Conservation (phyloP, 2,888 invertebrate genomes). For the Yponomeuta malinellus region DNA sequence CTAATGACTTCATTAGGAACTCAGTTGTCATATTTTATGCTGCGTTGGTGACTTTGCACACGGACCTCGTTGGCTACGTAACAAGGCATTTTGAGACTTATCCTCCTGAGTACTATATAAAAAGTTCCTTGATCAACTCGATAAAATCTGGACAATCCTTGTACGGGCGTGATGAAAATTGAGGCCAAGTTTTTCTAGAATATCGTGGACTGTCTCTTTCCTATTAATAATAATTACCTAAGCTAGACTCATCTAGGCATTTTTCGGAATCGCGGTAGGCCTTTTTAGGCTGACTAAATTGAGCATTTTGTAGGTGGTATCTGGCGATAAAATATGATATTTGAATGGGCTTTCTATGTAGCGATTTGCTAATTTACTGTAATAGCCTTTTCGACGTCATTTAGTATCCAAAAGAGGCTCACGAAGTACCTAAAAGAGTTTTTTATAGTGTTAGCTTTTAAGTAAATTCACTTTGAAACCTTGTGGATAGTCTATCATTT, state of each 20-base stretch:
- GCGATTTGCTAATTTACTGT: not conserved
- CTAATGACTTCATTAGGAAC: slow-evolving; percentile 47
- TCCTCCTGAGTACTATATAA: slow-evolving; percentile 17
- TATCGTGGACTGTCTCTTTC: slow-evolving; percentile 10
- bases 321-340: too few relatives aligned
- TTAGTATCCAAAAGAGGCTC: too few relatives aligned
- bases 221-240: slow-evolving; percentile 2
- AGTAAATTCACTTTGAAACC: too few relatives aligned
- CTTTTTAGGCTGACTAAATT: not conserved
- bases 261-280: not conserved
- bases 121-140: slow-evolving; percentile 18
- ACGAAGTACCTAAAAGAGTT: too few relatives aligned
- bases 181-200: slow-evolving; percentile 43
- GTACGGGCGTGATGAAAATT: slow-evolving; percentile 52
- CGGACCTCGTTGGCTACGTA: slow-evolving; percentile 37
- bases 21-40: slow-evolving; percentile 43
- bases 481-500: too few relatives aligned
- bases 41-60: slow-evolving; percentile 50
- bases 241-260: not conserved
- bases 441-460: too few relatives aligned
- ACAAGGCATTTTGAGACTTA: slow-evolving; percentile 27
- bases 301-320: not conserved
- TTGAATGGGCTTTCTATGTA: not conserved
- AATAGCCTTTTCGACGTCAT: not conserved
- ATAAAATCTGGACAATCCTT: slow-evolving; percentile 48